Base-by-base conservation (phyloP, 2,888 invertebrate species). In the Camponotus fellah region DNA sequence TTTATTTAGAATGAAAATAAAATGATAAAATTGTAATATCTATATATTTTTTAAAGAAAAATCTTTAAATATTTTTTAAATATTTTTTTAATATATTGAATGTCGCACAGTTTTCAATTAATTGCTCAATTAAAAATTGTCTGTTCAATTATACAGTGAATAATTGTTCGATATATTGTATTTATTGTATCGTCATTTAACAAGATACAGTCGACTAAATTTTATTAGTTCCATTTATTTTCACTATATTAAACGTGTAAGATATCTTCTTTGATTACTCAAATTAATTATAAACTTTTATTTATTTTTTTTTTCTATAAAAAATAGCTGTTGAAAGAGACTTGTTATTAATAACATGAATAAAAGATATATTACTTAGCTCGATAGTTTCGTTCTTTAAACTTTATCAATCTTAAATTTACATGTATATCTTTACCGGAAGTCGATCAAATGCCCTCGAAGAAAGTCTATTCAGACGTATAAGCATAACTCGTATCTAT, bases 391-490 rank as follows among this genome's bases (percentile, higher is more conserved):
- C 37, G 77, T 68, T 69, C 69, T 77, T 49, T 37, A 37, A 17
- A 77, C 56, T 68, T 32, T 14, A 77, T 3, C 40, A n/a, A 17
- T 43, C 32, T 68, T 5, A 77, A 68, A 32, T 17, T 17, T 26
- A 43, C 12, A 3, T 8, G 53, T 12, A 60, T 8, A 3, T 37
- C 21, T 34, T 65, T 65, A 21, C 60, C 72, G 60, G 72, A 72
- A 74, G 37, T 37, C 49, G 66, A 53, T 58, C 71, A 21, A 49
- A 43, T 75, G 75, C 14, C 81, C 21, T 53, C 49, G 64, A 75
- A 81, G 81, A 80, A 80, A 80, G 80, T 80, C 58, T 40, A 68
- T 37, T 34, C 58, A 21, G 34, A 66, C 53, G 26, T 37, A 5
- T 6, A n/a, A 58, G 32, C 37, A 66, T 17, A n/a, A 26, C 37